A percentile compares a stretch with the other conserved stretches of the same genome.
These are phyloP conservation scores for Cephus cinctus DNA, from an alignment of 1,140 invertebrate genomes.

Conservation along the genomic window DNA sequence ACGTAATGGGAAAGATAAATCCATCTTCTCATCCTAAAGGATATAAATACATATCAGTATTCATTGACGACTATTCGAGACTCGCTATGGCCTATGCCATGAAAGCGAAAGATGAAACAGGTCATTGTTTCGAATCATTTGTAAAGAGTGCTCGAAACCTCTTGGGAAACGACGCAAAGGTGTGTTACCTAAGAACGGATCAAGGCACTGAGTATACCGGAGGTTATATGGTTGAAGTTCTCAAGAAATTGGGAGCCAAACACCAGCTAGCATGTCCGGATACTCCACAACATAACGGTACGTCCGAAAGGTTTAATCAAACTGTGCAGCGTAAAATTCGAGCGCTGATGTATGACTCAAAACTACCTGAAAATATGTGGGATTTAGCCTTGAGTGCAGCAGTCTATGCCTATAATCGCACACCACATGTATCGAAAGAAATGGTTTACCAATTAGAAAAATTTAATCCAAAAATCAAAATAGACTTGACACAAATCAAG, in stretches of 20 bases:
- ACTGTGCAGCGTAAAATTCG: conserved; percentile 23
- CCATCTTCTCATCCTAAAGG: conserved; percentile 8
- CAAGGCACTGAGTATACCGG: background rate
- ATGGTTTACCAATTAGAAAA: conserved; percentile 27
- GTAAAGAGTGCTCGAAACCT: conserved; percentile 14
- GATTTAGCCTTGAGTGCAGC: conserved; percentile 35
- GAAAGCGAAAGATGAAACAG: conserved; percentile 16
- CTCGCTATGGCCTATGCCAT: conserved; percentile 16
- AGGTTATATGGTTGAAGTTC: background rate
- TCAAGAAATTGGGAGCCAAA: background rate
- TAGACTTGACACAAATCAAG: conserved; percentile 17
- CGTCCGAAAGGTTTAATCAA: conserved; percentile 34
- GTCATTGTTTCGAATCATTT: conserved; percentile 16
- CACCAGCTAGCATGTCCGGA: conserved; percentile 7
- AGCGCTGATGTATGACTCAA: conserved; percentile 26
- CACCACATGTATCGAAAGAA: conserved; percentile 20
- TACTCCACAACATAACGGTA: conserved; percentile 34
- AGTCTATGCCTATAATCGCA: conserved; percentile 32
- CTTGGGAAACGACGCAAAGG: conserved; percentile 17
- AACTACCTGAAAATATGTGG: conserved; percentile 33
- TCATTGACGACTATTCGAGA: conserved; percentile 19
- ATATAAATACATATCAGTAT: conserved; percentile 17
- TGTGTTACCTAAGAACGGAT: conserved; percentile 1
- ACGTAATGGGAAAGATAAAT: conserved; percentile 16
- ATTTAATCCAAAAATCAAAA: conserved; percentile 12